phyloP scores from a whole-genome alignment of 1,140 invertebrate genomes.

The Acyrthosiphon pisum region DNA sequence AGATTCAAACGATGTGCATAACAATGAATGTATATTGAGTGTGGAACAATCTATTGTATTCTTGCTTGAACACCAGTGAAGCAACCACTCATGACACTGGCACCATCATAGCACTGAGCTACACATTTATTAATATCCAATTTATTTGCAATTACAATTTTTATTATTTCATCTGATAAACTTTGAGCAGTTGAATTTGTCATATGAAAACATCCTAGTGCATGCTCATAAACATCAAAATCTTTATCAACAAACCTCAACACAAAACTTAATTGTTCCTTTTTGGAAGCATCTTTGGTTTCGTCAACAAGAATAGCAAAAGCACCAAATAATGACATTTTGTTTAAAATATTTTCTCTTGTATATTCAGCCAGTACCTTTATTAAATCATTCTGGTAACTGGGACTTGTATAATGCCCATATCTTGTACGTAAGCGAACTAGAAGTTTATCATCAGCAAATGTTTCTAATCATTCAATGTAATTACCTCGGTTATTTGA shows the following conservation, averaged over 20 bases:
- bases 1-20: too few species aligned
- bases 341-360: neutral
- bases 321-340: neutral
- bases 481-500: conserved; percentile 26
- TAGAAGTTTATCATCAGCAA: conserved; percentile 20
- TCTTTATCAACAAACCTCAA: neutral
- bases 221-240: neutral
- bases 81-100: too few species aligned
- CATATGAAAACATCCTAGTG: neutral
- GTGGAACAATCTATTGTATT: too few species aligned
- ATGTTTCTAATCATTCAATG: conserved; percentile 27
- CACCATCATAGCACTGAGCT: too few species aligned
- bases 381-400: conserved; percentile 35
- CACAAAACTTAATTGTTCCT: conserved; percentile 8
- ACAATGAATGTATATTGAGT: too few species aligned
- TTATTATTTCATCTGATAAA: too few species aligned
- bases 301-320: conserved; percentile 16
- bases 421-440: neutral
- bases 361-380: conserved; percentile 48
- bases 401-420: conserved; percentile 18
- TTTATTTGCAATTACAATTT: too few species aligned
- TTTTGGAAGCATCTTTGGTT: conserved; percentile 3
- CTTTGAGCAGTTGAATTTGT: too few species aligned
- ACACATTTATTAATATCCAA: too few species aligned
- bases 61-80: too few species aligned